Evolutionary conservation across 2,888 invertebrate species (phyloP).

Genomic region (Phragmatobia fuliginosa): DNA sequence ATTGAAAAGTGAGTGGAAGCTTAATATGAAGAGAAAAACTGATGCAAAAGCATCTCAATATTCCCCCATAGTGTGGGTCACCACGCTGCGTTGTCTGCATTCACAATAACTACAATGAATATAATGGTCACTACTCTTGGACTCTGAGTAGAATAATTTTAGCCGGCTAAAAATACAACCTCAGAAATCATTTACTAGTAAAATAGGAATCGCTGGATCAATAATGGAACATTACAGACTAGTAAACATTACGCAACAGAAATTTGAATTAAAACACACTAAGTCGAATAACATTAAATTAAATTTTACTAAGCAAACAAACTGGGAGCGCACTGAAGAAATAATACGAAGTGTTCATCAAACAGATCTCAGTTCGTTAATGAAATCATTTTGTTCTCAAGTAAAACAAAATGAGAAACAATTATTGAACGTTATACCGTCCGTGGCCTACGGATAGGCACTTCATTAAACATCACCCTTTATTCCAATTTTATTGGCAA

Average conservation of each 20-base stretch:
- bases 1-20: too few species aligned
- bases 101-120: too few species aligned
- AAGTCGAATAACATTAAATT: slow-evolving; percentile 39
- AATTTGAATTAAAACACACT: slow-evolving; percentile 29
- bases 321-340: slow-evolving; percentile 50
- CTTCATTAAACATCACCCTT: slow-evolving; percentile 52
- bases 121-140: too few species aligned
- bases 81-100: too few species aligned
- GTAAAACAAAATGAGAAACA: slow-evolving; percentile 60
- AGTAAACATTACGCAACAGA: slow-evolving; percentile 28
- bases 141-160: too few species aligned
- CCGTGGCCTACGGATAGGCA: slow-evolving; percentile 40
- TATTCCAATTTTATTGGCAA: slow-evolving; percentile 49
- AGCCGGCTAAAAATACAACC: not conserved
- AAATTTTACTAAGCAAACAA: slow-evolving; percentile 49
- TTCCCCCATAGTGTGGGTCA: too few species aligned
- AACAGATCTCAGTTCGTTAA: slow-evolving; percentile 58
- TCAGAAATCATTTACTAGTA: not conserved
- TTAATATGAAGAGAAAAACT: too few species aligned
- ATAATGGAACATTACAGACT: slow-evolving; percentile 4
- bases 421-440: slow-evolving; percentile 59
- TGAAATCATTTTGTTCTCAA: slow-evolving; percentile 64
- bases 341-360: slow-evolving; percentile 59
- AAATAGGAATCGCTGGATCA: slow-evolving; percentile 1
- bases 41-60: too few species aligned